A percentile compares a stretch with the other conserved stretches of the same genome.
Evolutionary conservation across 2,888 invertebrate genomes (phyloP).

Genomic region (Asteroscopus sphinx): DNA sequence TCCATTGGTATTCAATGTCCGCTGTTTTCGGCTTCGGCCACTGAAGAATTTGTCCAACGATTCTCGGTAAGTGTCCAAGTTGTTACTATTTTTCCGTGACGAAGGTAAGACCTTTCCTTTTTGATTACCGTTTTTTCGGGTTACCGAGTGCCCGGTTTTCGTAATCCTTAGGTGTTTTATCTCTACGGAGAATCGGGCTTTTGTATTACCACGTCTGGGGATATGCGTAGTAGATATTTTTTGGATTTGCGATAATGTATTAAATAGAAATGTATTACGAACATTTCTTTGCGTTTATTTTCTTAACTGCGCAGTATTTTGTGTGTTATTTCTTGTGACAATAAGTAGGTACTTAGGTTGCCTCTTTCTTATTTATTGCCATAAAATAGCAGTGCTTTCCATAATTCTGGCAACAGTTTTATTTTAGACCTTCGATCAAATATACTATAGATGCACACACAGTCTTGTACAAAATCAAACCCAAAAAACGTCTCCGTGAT

Average conservation of each 20-base stretch:
- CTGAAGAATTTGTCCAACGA: conserved; percentile 45
- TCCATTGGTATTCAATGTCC: conserved; percentile 58
- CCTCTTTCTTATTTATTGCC: too few species aligned
- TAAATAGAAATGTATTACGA: conserved; percentile 29
- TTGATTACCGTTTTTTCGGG: conserved; percentile 42
- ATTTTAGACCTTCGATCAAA: too few species aligned
- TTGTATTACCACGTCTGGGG: conserved; percentile 25
- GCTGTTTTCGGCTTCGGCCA: conserved; percentile 23
- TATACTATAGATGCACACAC: too few species aligned
- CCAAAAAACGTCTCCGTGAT: too few species aligned
- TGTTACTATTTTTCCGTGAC: conserved; percentile 37
- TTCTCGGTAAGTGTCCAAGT: conserved; percentile 30
- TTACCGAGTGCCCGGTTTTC: conserved; percentile 20
- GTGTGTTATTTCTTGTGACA: background rate
- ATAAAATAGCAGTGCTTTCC: too few species aligned
- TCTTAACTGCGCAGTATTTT: background rate
- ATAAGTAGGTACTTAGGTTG: too few species aligned
- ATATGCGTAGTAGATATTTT: conserved; percentile 17
- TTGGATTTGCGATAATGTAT: conserved; percentile 31
- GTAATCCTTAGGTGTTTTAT: conserved; percentile 47
- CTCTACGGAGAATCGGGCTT: conserved; percentile 12
- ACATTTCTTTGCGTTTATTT: background rate
- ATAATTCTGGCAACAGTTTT: too few species aligned
- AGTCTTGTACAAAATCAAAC: too few species aligned
- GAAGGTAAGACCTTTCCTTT: conserved; percentile 48